Base-by-base conservation (phyloP, 2,797 vertebrate species). In the Sebastes vulpes region DNA sequence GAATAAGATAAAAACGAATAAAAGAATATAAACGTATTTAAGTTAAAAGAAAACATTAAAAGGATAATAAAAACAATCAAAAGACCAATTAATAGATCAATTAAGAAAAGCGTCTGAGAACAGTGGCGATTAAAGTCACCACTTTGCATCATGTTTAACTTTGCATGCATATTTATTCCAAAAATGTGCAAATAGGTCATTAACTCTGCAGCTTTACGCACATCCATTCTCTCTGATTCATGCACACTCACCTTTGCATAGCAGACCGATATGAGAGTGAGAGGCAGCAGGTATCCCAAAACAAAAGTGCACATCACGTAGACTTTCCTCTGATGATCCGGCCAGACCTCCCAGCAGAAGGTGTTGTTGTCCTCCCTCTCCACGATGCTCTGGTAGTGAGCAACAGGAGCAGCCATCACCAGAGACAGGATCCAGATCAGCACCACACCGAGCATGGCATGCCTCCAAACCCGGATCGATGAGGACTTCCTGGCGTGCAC, bases 261-360 rank as follows among this genome's bases (percentile, higher is more conserved):
- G 93, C 98, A 99, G 93, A 98, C 98, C 16, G 97, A 98, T 60
- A 99, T 99, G 28, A 99, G 89, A 29, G 96, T 88, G 70, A 99
- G 93, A 0, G 98, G 98, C 76, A 99, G 91, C 48, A 99, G 93
- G 81, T 99, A 99, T 1, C 98, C 98, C 0, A 99, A 96, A 50
- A 99, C 86, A 1, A 99, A 99, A 0, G 97, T 98, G 95, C 97
- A 97, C 74, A 98, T 88, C 86, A 98, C 97, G 0, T 99, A 99
- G 82, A 97, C 92, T 58, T 97, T 97, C 91, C 97, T 97, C 65
- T 97, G 96, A 1, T 88, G 93, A 71, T 96, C 95, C 52, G 96
- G 95, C 98, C 98, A 99, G 10, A 95, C 94, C 82, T 98, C 98
- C 98, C 98, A 99, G 93, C 98, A 99, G 91, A 95, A 99, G 10